Percentiles rank a stretch among this genome's conserved stretches.
Conservation (phyloP, 2,888 invertebrate species). For the Sepiola atlantica region DNA sequence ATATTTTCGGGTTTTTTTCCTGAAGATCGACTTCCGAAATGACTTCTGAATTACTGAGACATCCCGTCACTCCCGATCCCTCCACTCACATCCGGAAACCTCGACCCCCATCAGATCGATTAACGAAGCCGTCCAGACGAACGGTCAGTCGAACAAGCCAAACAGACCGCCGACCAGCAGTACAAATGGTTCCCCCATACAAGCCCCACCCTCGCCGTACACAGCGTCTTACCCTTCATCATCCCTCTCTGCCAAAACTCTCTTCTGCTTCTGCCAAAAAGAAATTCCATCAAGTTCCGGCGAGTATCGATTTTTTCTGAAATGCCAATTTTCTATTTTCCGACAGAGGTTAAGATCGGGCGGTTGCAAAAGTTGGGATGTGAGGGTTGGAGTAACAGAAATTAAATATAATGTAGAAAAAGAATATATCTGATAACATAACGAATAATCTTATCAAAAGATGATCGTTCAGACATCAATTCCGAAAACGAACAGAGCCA, state of each 20-base stretch:
- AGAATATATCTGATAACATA: not conserved
- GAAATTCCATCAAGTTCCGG: slow-evolving; percentile 32
- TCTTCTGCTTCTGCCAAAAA: not conserved
- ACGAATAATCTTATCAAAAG: not conserved
- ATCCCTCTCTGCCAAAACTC: not conserved
- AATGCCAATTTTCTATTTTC: slow-evolving; percentile 32
- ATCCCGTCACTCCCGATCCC: too few relatives aligned
- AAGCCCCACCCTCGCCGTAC: not conserved
- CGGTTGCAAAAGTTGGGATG: not conserved
- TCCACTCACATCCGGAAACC: too few relatives aligned
- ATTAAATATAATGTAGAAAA: not conserved
- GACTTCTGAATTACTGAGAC: too few relatives aligned
- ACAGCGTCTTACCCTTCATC: not conserved
- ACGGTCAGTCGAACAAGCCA: not conserved
- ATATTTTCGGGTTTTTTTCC: too few relatives aligned
- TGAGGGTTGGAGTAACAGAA: too few relatives aligned
- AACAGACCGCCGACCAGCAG: not conserved
- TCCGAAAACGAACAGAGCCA: too few relatives aligned
- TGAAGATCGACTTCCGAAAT: too few relatives aligned
- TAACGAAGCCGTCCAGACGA: not conserved
- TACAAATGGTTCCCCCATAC: not conserved
- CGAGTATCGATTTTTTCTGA: not conserved
- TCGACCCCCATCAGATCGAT: not conserved
- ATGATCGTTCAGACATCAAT: too few relatives aligned
- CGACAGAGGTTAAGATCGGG: not conserved